phyloP scores from a whole-genome alignment of 2,113 vertebrate genomes.

The Chlamydotis undulata region DNA sequence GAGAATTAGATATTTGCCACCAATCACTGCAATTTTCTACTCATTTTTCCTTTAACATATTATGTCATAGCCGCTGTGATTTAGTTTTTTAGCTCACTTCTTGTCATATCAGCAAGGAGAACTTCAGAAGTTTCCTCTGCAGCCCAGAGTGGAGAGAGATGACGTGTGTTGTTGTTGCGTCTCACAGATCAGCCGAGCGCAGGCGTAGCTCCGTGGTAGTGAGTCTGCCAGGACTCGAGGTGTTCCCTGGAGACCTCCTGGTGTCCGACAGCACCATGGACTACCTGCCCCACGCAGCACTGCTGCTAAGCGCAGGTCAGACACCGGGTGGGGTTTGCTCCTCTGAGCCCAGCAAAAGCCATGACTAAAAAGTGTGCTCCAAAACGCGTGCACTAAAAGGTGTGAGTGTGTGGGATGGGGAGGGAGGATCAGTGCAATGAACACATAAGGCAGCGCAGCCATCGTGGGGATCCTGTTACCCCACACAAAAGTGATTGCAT shows the following conservation, averaged over 20 bases:
- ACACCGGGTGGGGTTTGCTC: not conserved
- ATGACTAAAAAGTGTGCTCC: fast-evolving
- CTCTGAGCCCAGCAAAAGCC: not conserved
- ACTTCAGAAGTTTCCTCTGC: not conserved
- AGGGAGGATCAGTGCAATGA: fast-evolving
- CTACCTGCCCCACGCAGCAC: constrained; percentile 73
- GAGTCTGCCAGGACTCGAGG: constrained; percentile 83
- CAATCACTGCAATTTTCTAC: not conserved
- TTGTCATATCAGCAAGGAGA: not conserved
- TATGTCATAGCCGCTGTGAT: fast-evolving
- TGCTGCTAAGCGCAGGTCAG: constrained; percentile 64
- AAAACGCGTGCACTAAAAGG: not conserved
- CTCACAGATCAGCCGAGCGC: constrained; percentile 73
- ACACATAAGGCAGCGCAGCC: fast-evolving
- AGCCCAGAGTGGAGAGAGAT: fast-evolving
- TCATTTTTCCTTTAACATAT: not conserved
- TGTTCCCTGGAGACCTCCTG: constrained; percentile 89
- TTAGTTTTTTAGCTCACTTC: not conserved
- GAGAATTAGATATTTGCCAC: not conserved
- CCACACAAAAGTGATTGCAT: not conserved
- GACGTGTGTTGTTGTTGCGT: fast-evolving
- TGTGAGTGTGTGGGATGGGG: fast-evolving
- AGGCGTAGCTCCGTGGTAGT: constrained; percentile 86
- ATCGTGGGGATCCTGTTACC: not conserved
- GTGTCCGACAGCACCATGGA: constrained; percentile 82